Evolutionary conservation across 2,888 invertebrate species (phyloP).

Genomic region (Spisula solida): DNA sequence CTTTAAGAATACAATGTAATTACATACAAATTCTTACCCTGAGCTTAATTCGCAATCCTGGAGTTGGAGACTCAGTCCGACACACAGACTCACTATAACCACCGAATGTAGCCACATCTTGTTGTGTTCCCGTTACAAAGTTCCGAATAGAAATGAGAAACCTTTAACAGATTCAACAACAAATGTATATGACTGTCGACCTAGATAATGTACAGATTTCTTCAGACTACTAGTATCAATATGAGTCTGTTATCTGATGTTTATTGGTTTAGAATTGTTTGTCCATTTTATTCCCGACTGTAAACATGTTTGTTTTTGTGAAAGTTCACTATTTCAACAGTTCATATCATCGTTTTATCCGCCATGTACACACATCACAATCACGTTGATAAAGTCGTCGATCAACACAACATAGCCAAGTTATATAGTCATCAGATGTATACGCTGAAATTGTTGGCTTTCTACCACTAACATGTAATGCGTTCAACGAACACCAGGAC

Average conservation of each 20-base stretch:
- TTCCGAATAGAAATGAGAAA: neutral
- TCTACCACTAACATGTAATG: too few species aligned
- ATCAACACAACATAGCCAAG: too few species aligned
- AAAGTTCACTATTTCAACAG: neutral
- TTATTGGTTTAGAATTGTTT: too few species aligned
- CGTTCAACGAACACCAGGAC: too few species aligned
- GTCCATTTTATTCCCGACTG: neutral
- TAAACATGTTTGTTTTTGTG: neutral
- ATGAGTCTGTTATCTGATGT: too few species aligned
- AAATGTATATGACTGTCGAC: neutral
- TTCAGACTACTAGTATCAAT: too few species aligned
- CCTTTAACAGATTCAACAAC: neutral
- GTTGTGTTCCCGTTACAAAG: neutral
- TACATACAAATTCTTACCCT: neutral
- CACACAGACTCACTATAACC: neutral
- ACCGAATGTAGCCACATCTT: slow-evolving; percentile 4
- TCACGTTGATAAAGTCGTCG: neutral
- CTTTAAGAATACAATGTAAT: too few species aligned
- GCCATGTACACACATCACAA: neutral
- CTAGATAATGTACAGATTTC: neutral
- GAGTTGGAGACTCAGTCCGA: neutral
- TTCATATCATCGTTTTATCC: neutral
- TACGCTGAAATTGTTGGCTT: too few species aligned
- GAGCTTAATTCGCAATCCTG: slow-evolving; percentile 17
- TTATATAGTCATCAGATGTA: too few species aligned